phyloP scores from a whole-genome alignment of 2,888 invertebrate species.

The Adelphocoris suturalis region DNA sequence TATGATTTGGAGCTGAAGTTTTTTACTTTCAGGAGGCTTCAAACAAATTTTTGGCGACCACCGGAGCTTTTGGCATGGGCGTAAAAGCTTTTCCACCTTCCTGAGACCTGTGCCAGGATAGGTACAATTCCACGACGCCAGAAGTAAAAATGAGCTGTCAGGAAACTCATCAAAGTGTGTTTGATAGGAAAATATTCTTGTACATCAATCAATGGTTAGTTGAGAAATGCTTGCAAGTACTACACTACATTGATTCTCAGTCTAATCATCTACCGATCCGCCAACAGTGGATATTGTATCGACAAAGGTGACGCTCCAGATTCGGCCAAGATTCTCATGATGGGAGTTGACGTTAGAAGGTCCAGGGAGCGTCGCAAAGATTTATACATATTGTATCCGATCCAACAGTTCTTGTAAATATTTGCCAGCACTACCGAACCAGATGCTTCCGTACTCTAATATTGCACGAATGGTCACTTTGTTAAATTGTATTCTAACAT shows the following conservation, averaged over 20 bases:
- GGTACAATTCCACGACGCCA: too few species aligned
- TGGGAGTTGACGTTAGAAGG: neutral
- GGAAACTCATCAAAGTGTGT: too few species aligned
- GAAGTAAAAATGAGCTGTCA: too few species aligned
- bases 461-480: neutral
- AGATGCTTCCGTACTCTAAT: constrained; percentile 28
- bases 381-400: constrained; percentile 13
- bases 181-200: too few species aligned
- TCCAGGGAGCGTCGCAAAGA: neutral
- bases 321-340: neutral
- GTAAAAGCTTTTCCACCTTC: too few species aligned
- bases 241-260: neutral
- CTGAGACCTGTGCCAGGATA: too few species aligned
- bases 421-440: neutral
- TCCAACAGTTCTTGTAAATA: neutral
- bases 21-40: too few species aligned
- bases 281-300: neutral
- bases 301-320: constrained; percentile 5
- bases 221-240: neutral
- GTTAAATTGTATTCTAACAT: neutral
- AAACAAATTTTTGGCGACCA: too few species aligned
- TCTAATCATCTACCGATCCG: neutral
- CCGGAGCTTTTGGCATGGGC: too few species aligned
- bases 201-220: too few species aligned
- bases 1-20: too few species aligned